Evolutionary conservation across 2,797 vertebrate species (phyloP).

Genomic region (Gambusia yucatana): DNA sequence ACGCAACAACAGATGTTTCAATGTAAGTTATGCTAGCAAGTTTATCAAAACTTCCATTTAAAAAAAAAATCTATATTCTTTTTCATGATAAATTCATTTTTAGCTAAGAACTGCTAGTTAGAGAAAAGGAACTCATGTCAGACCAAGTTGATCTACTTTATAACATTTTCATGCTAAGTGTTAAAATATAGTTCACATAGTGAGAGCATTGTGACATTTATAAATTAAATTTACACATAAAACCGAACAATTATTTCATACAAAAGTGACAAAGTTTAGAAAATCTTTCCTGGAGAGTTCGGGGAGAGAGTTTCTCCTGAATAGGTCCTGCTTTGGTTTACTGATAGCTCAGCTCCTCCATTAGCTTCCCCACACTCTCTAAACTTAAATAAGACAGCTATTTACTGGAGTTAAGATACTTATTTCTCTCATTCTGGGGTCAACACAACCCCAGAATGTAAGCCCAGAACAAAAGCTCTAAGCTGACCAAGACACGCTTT

Average conservation of each 20-base stretch:
- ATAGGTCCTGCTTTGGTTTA: not conserved
- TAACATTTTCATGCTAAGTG: too few species aligned
- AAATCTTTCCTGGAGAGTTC: not conserved
- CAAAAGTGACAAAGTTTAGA: not conserved
- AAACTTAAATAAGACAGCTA: not conserved
- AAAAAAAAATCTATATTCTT: too few species aligned
- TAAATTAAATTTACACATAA: too few species aligned
- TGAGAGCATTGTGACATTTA: too few species aligned
- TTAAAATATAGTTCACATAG: too few species aligned
- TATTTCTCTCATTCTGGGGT: not conserved
- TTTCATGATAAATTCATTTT: too few species aligned
- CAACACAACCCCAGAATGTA: not conserved
- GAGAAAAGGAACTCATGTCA: too few species aligned
- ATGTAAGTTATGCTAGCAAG: too few species aligned
- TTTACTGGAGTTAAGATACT: not conserved
- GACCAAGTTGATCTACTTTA: too few species aligned
- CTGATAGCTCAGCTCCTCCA: not conserved
- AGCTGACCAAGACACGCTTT: not conserved
- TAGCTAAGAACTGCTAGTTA: too few species aligned
- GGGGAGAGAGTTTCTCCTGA: not conserved
- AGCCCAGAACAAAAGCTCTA: conserved; percentile 5
- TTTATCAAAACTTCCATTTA: too few species aligned
- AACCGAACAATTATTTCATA: not conserved
- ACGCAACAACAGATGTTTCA: too few species aligned
- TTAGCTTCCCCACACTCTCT: not conserved